Evolutionary conservation across 2,797 vertebrate genomes (phyloP).

Genomic region (Sebastes hubbsi): DNA sequence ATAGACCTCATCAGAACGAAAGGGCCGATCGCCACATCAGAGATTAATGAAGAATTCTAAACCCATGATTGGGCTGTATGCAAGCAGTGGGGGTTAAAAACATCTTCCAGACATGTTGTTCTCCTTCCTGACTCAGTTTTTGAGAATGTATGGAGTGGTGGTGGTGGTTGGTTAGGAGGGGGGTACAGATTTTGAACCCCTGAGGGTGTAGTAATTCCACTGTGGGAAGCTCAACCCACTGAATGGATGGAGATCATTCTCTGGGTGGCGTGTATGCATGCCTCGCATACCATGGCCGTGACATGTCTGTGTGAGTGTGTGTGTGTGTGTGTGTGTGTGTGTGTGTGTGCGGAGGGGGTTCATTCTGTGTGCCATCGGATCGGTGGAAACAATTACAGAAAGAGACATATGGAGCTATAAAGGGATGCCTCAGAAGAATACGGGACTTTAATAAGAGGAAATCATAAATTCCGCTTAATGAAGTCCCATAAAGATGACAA

Average conservation of each 20-base stretch:
- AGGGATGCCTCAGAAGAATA: slow-evolving; percentile 24
- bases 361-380: slow-evolving; percentile 1
- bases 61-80: slow-evolving; percentile 2
- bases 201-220: slow-evolving; percentile 54
- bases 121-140: slow-evolving; percentile 47
- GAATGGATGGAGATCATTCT: slow-evolving; percentile 73
- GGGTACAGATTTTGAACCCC: slow-evolving; percentile 51
- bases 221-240: slow-evolving; percentile 60
- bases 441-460: slow-evolving; percentile 47
- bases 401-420: slow-evolving; percentile 18
- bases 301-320: slow-evolving; percentile 58
- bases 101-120: slow-evolving; percentile 16
- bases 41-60: slow-evolving; percentile 36
- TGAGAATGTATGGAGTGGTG: slow-evolving; percentile 31
- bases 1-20: slow-evolving; percentile 1
- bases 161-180: slow-evolving; percentile 11
- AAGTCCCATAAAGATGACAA: slow-evolving; percentile 45
- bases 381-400: slow-evolving; percentile 33
- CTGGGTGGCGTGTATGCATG: slow-evolving; percentile 75
- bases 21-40: slow-evolving; percentile 43
- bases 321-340: slow-evolving; percentile 26
- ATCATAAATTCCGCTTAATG: slow-evolving; percentile 57
- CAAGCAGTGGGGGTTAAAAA: neutral
- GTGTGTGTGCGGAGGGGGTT: neutral
- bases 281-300: slow-evolving; percentile 77